A percentile compares a stretch with the other conserved stretches of the same genome.
These are phyloP conservation scores for Ancistrus triradiatus DNA, from an alignment of 2,113 vertebrate genomes.

Conservation along the genomic window DNA sequence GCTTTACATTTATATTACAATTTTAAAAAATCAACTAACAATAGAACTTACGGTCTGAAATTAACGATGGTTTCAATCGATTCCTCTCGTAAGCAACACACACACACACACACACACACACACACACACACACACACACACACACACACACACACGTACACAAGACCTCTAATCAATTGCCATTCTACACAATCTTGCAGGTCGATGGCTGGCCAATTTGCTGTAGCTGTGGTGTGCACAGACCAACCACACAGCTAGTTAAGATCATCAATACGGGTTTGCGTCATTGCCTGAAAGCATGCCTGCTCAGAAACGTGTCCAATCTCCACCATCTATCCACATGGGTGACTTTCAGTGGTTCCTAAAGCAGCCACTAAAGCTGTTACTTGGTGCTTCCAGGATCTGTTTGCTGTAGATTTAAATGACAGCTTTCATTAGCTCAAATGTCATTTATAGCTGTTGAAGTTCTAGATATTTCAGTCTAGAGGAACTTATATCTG, in stretches of 20 bases:
- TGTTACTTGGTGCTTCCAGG: too few relatives aligned
- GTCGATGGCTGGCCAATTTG: conserved; percentile 36
- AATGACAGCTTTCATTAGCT: too few relatives aligned
- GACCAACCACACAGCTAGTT: conserved; percentile 30
- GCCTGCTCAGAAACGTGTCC: neutral
- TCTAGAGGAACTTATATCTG: too few relatives aligned
- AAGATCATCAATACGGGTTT: conserved; percentile 18
- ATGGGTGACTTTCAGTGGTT: neutral
- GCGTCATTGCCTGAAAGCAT: conserved; percentile 6
- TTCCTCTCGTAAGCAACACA: neutral
- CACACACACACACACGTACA: neutral
- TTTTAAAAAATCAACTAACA: too few relatives aligned
- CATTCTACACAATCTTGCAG: conserved; percentile 25
- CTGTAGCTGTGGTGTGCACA: conserved; percentile 6
- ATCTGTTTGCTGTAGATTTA: too few relatives aligned
- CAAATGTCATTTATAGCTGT: too few relatives aligned
- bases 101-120: neutral
- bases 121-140: neutral
- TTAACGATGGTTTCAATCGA: too few relatives aligned
- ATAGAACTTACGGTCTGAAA: too few relatives aligned
- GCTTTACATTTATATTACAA: too few relatives aligned
- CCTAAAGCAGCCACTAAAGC: neutral
- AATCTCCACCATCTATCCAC: conserved; percentile 13
- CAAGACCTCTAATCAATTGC: conserved; percentile 25
- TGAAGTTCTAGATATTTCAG: too few relatives aligned